Evolutionary conservation across 2,888 invertebrate genomes (phyloP).

Genomic region (Xanthostigma xanthostigma): DNA sequence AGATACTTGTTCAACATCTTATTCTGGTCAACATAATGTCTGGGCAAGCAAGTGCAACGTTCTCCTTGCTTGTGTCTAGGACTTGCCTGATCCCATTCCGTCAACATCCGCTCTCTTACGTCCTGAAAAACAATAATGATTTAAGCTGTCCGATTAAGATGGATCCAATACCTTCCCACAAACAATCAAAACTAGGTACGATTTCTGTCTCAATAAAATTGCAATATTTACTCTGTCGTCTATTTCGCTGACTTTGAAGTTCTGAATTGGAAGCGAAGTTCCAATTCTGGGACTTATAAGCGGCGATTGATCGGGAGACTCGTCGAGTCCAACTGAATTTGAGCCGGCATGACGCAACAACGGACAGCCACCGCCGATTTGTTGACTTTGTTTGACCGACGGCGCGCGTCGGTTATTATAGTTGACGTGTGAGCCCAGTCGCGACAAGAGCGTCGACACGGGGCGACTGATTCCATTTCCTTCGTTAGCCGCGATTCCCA

Average conservation of each 20-base stretch:
- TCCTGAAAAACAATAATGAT: not conserved
- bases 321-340: not conserved
- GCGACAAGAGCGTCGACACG: slow-evolving; percentile 22
- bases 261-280: not conserved
- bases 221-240: too few species aligned
- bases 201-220: too few species aligned
- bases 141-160: too few species aligned
- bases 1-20: not conserved
- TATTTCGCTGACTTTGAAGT: not conserved
- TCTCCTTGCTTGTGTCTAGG: not conserved
- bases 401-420: slow-evolving; percentile 12
- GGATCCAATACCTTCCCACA: too few species aligned
- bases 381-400: slow-evolving; percentile 24
- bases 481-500: slow-evolving; percentile 26
- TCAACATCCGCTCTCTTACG: not conserved
- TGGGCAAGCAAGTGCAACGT: slow-evolving; percentile 1
- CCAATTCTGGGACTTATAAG: not conserved
- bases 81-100: slow-evolving; percentile 5
- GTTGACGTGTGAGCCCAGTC: slow-evolving; percentile 19
- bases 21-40: not conserved
- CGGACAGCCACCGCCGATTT: slow-evolving; percentile 8
- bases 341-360: slow-evolving; percentile 1
- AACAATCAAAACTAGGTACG: too few species aligned
- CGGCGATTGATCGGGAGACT: not conserved
- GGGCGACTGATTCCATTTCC: slow-evolving; percentile 16